phyloP scores from a whole-genome alignment of 2,113 vertebrate species.

The Cyphomyrus plagiostoma region DNA sequence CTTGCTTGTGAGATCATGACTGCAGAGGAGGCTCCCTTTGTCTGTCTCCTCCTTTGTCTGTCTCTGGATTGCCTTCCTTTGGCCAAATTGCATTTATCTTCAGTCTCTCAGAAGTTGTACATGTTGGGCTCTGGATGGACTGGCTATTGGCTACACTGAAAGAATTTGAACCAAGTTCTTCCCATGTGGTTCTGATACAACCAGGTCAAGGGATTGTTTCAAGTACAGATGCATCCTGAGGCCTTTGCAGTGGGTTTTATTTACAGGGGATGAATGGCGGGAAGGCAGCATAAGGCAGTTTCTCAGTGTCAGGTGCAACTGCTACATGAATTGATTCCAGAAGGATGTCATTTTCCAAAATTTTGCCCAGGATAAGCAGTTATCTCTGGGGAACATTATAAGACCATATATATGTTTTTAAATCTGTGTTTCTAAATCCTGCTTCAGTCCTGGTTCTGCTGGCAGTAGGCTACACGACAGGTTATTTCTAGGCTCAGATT shows the following conservation, averaged over 20 bases:
- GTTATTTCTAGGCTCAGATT: neutral
- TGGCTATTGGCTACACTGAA: neutral
- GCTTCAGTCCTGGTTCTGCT: neutral
- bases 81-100: neutral
- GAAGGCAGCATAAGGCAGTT: neutral
- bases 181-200: neutral
- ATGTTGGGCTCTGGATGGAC: neutral
- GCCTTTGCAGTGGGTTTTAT: neutral
- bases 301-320: neutral
- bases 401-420: no score
- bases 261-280: neutral
- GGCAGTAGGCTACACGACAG: neutral
- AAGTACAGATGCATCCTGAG: neutral
- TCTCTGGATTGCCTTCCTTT: neutral
- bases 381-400: neutral
- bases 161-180: neutral
- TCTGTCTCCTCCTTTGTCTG: no score
- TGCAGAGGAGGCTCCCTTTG: neutral
- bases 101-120: neutral
- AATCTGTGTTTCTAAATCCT: neutral
- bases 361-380: neutral
- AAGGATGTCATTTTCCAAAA: neutral
- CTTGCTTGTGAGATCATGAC: neutral
- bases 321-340: neutral
- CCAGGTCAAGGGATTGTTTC: neutral